Percentiles rank a stretch among this genome's conserved stretches.
Evolutionary conservation across 1,140 invertebrate genomes (phyloP).

Genomic region (Pantala flavescens): DNA sequence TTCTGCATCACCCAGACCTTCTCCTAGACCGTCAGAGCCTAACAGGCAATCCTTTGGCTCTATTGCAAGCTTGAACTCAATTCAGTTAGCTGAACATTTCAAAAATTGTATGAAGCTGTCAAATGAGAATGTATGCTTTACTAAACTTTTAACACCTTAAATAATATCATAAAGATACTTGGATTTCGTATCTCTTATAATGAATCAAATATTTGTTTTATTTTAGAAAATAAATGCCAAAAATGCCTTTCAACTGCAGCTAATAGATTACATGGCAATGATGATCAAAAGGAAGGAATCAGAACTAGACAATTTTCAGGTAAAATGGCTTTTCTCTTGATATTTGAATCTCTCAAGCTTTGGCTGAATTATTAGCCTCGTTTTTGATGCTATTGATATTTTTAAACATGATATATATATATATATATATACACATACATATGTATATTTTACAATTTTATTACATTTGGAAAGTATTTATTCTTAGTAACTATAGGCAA

Average conservation of each 20-base stretch:
- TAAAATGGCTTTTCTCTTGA: too few relatives aligned
- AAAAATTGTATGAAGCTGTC: constrained; percentile 55
- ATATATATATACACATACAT: too few relatives aligned
- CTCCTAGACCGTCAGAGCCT: constrained; percentile 16
- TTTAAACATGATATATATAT: neutral
- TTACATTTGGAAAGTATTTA: too few relatives aligned
- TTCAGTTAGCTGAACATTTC: constrained; percentile 51
- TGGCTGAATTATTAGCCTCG: too few relatives aligned
- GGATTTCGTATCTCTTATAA: neutral
- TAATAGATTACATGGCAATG: constrained; percentile 71
- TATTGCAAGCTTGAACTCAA: constrained; percentile 31
- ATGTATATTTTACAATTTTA: too few relatives aligned
- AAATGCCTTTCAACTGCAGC: constrained; percentile 72
- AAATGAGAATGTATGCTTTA: constrained; percentile 48
- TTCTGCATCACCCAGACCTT: constrained; percentile 20
- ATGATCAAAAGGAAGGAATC: constrained; percentile 54
- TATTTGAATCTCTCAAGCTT: too few relatives aligned
- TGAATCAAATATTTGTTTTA: constrained; percentile 23
- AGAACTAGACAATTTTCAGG: constrained; percentile 53
- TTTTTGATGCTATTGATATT: too few relatives aligned
- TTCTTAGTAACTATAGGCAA: too few relatives aligned
- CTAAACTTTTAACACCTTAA: constrained; percentile 11
- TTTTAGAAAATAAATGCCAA: constrained; percentile 69
- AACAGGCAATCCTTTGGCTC: constrained; percentile 20
- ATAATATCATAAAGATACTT: neutral